Percentiles rank a stretch among this genome's conserved stretches.
Conservation (phyloP, 2,113 vertebrate species). For the Lutjanus erythropterus region DNA sequence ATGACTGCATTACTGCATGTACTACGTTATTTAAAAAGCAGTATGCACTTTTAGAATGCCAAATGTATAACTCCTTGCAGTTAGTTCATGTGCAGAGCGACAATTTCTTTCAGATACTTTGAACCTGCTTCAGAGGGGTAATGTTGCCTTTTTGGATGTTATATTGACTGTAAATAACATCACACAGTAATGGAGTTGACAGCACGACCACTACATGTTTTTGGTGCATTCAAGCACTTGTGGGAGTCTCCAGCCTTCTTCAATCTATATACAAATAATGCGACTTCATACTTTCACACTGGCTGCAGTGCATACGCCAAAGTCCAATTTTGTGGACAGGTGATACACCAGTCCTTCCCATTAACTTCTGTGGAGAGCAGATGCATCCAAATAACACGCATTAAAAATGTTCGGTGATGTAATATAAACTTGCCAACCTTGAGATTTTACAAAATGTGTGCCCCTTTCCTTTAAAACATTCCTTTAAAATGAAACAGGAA, state of each 20-base stretch:
- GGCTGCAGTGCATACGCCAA: no score
- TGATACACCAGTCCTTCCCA: no score
- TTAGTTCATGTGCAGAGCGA: not conserved
- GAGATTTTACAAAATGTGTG: no score
- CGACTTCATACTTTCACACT: no score
- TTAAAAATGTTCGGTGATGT: no score
- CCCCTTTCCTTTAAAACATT: no score
- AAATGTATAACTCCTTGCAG: not conserved
- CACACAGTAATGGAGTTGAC: not conserved
- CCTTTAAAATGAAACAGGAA: no score
- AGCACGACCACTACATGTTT: not conserved
- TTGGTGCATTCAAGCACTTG: conserved; percentile 2
- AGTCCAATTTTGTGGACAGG: no score
- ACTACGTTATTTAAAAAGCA: not conserved
- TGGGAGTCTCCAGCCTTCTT: not conserved
- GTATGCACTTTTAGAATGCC: not conserved
- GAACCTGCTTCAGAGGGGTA: not conserved
- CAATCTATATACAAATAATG: no score
- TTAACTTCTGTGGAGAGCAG: no score
- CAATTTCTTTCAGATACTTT: not conserved
- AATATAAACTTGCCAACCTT: no score
- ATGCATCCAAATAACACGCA: no score
- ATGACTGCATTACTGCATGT: not conserved
- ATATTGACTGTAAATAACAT: conserved; percentile 7
- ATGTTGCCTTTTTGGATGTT: not conserved